phyloP scores from a whole-genome alignment of 2,888 invertebrate genomes.

The Rhagonycha fulva region DNA sequence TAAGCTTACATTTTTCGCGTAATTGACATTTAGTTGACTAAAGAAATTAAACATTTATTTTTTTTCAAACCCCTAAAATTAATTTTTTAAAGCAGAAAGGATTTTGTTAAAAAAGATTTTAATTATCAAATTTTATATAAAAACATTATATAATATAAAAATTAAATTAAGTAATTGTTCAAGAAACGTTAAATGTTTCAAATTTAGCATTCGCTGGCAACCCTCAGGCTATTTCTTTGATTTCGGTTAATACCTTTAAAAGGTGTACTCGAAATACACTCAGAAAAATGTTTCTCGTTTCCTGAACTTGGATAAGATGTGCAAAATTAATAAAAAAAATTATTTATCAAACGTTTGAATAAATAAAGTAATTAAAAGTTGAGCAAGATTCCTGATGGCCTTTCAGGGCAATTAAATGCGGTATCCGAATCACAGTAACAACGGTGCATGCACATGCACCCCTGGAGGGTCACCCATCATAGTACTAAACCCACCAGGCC shows the following conservation, averaged over 20 bases:
- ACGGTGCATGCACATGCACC: too few relatives aligned
- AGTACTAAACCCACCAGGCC: too few relatives aligned
- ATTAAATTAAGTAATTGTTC: not conserved
- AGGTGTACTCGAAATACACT: not conserved
- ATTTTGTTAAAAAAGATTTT: not conserved
- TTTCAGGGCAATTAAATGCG: too few relatives aligned
- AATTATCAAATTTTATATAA: not conserved
- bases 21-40: not conserved
- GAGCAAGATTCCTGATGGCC: too few relatives aligned
- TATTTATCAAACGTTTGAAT: too few relatives aligned
- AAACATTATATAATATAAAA: not conserved
- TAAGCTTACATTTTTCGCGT: not conserved
- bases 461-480: too few relatives aligned
- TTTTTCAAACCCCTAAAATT: too few relatives aligned
- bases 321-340: too few relatives aligned
- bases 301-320: not conserved
- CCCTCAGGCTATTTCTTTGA: not conserved
- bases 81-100: not conserved
- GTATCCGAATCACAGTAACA: too few relatives aligned
- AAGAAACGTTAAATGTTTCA: not conserved
- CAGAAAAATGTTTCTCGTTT: not conserved
- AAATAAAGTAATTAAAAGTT: too few relatives aligned
- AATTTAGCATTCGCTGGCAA: not conserved
- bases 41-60: not conserved
- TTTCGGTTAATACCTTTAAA: not conserved